phyloP scores from a whole-genome alignment of 2,113 vertebrate genomes.

The Trachemys scripta region DNA sequence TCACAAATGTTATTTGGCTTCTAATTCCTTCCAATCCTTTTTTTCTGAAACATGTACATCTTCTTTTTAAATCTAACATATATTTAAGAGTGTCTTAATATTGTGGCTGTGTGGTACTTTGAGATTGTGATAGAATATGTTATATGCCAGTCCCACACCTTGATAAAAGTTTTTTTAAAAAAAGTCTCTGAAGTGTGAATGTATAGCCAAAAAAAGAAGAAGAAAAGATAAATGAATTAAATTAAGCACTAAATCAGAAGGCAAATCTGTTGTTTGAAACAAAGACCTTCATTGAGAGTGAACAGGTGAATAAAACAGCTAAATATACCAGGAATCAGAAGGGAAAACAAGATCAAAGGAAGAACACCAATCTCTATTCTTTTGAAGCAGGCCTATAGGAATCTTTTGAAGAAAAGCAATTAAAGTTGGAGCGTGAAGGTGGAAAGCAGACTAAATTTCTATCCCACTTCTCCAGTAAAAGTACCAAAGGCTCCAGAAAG shows the following conservation, averaged over 20 bases:
- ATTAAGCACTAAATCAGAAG: neutral
- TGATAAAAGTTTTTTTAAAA: neutral
- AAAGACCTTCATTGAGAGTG: neutral
- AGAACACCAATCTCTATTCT: neutral
- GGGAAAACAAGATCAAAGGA: conserved; percentile 31
- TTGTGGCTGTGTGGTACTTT: fast-evolving
- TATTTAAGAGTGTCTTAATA: neutral
- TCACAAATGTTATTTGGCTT: neutral
- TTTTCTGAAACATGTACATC: neutral
- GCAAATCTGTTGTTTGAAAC: neutral
- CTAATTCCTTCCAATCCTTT: neutral
- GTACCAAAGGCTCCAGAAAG: neutral
- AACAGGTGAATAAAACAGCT: neutral
- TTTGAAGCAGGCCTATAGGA: neutral
- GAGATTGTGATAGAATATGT: neutral
- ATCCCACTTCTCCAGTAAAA: neutral
- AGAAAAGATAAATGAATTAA: neutral
- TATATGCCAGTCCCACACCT: neutral
- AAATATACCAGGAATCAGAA: neutral
- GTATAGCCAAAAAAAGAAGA: neutral
- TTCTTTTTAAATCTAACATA: neutral
- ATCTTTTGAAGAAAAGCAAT: neutral
- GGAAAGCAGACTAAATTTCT: neutral
- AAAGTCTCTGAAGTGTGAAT: neutral
- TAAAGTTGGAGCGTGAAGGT: neutral